Evolutionary conservation across 2,113 vertebrate species (phyloP).

Genomic region (Corythoichthys haematopterus): DNA sequence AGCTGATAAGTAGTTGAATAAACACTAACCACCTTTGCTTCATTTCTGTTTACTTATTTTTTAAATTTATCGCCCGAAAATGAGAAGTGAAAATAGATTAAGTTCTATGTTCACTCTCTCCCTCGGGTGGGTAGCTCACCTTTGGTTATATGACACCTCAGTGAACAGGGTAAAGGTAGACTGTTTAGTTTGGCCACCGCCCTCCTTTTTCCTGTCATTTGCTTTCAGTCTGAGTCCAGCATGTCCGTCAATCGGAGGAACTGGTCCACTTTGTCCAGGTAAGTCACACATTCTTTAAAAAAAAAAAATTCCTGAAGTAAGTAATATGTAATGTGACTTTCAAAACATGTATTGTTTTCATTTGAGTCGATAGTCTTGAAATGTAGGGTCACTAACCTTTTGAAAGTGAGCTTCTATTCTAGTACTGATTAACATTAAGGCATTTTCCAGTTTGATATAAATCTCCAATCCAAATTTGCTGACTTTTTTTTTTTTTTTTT

Average conservation of each 20-base stretch:
- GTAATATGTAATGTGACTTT: neutral
- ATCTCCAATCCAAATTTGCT: neutral
- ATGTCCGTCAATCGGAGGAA: slow-evolving; percentile 84
- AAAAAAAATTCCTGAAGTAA: no score
- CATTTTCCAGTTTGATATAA: neutral
- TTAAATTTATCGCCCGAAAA: neutral
- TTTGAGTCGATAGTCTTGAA: neutral
- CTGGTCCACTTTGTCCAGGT: slow-evolving; percentile 93
- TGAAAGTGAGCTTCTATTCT: neutral
- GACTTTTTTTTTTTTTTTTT: neutral
- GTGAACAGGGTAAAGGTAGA: slow-evolving; percentile 78
- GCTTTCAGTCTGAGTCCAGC: slow-evolving; percentile 5
- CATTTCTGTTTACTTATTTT: neutral
- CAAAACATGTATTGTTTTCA: neutral
- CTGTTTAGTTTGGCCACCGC: slow-evolving; percentile 32
- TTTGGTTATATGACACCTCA: slow-evolving; percentile 75
- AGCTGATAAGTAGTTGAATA: neutral
- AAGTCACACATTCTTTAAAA: slow-evolving; percentile 29
- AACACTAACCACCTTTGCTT: neutral
- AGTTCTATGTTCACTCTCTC: slow-evolving; percentile 1
- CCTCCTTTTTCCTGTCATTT: slow-evolving; percentile 14
- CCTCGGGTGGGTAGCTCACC: slow-evolving; percentile 53
- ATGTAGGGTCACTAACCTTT: no score
- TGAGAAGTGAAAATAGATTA: neutral
- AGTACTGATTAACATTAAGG: neutral